phyloP scores from a whole-genome alignment of 92 coral and sea anemone genomes.

The Heliopora coerulea region DNA sequence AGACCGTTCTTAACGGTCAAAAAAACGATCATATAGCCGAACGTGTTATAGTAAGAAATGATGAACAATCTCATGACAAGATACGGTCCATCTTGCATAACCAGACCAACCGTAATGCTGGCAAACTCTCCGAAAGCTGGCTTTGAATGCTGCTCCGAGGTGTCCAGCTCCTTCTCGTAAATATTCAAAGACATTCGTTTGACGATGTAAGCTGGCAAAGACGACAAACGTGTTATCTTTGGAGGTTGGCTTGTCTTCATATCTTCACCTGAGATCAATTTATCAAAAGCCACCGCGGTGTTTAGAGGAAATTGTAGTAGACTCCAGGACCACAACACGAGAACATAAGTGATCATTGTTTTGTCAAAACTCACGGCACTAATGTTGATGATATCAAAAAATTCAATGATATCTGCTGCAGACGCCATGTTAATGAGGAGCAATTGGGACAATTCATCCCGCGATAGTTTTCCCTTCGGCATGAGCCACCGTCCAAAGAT shows the following conservation, averaged over 20 bases:
- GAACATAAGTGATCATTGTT: slow-evolving; percentile 64
- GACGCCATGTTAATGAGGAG: slow-evolving; percentile 89
- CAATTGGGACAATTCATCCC: slow-evolving; percentile 91
- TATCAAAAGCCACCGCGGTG: slow-evolving; percentile 77
- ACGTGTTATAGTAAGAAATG: slow-evolving; percentile 82
- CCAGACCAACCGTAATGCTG: slow-evolving; percentile 68
- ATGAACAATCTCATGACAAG: slow-evolving; percentile 82
- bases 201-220: slow-evolving; percentile 38
- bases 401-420: slow-evolving; percentile 97
- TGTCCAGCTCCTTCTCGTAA: slow-evolving; percentile 17
- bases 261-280: slow-evolving; percentile 28
- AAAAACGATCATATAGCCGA: slow-evolving; percentile 91
- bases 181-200: slow-evolving; percentile 41
- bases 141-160: slow-evolving; percentile 7
- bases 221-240: slow-evolving; percentile 40
- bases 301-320: slow-evolving; percentile 92
- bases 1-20: slow-evolving; percentile 93
- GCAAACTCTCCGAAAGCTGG: slow-evolving; percentile 83
- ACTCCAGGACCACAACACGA: slow-evolving; percentile 90
- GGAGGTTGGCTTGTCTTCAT: slow-evolving; percentile 25
- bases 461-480: slow-evolving; percentile 78
- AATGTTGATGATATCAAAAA: slow-evolving; percentile 86
- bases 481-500: slow-evolving; percentile 96
- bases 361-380: slow-evolving; percentile 54
- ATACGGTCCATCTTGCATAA: slow-evolving; percentile 94